Percentiles rank a stretch among this genome's conserved stretches.
Conservation (phyloP, 2,113 vertebrate genomes). For the Atrichornis clamosus region DNA sequence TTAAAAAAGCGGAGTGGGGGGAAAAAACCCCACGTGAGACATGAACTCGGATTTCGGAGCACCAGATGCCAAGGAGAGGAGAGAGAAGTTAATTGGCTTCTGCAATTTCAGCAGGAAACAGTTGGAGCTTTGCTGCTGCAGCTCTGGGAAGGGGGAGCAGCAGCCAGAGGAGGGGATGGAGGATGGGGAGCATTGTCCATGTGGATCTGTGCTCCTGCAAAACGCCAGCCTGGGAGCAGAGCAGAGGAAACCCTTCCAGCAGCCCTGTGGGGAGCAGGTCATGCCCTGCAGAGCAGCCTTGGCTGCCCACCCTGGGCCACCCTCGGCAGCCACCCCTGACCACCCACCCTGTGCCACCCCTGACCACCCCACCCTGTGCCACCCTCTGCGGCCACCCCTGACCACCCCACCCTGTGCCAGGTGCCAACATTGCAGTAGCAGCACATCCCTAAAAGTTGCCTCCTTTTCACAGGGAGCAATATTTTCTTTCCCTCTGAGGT, state of each 20-base stretch:
- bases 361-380: background rate
- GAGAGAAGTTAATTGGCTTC: background rate
- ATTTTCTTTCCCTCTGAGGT: background rate
- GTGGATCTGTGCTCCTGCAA: background rate
- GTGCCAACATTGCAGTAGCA: background rate
- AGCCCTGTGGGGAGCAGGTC: background rate
- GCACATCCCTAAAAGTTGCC: background rate
- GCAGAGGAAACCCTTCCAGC: background rate
- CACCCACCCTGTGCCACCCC: background rate
- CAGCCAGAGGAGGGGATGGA: background rate
- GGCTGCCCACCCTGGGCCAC: no score
- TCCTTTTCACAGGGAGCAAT: background rate
- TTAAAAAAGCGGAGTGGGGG: background rate
- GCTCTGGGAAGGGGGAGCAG: background rate
- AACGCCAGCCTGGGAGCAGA: background rate
- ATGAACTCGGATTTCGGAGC: background rate
- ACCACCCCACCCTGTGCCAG: background rate
- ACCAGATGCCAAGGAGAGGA: background rate
- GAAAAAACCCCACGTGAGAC: background rate
- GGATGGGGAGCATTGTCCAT: rapidly evolving
- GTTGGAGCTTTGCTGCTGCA: background rate
- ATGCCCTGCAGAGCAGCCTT: background rate
- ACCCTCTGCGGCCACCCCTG: background rate
- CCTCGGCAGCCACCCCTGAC: no score
- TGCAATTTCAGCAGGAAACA: background rate